Evolutionary conservation across 2,888 invertebrate species (phyloP).

Genomic region (Pemphredon lugubris): DNA sequence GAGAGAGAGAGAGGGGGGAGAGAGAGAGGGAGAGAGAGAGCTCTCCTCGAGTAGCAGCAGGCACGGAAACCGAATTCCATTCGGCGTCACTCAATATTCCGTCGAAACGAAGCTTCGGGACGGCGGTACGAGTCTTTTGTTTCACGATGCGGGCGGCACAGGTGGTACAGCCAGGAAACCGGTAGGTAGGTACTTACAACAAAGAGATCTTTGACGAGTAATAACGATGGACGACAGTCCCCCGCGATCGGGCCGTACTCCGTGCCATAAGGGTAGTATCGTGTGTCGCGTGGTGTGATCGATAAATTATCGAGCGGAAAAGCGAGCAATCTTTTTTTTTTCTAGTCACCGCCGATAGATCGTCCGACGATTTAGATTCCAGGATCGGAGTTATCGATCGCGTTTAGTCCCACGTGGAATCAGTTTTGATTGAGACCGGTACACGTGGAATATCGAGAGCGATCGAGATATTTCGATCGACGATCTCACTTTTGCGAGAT

Average conservation of each 20-base stretch:
- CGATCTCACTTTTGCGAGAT: too few species aligned
- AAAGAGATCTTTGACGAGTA: conserved; percentile 56
- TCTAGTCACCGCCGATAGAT: neutral
- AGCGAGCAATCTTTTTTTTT: too few species aligned
- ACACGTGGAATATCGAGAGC: too few species aligned
- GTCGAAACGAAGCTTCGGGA: conserved; percentile 50
- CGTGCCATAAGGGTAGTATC: conserved; percentile 74
- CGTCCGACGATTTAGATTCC: too few species aligned
- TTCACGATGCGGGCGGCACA: conserved; percentile 71
- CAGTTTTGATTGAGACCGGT: too few species aligned
- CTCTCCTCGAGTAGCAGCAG: conserved; percentile 54
- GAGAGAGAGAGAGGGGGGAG: too few species aligned
- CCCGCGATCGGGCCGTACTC: conserved; percentile 48
- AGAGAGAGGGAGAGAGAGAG: too few species aligned
- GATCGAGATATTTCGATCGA: too few species aligned
- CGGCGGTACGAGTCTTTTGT: conserved; percentile 65
- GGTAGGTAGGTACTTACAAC: conserved; percentile 50
- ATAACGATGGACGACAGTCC: conserved; percentile 46
- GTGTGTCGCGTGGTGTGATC: conserved; percentile 71
- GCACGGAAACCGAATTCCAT: conserved; percentile 70
- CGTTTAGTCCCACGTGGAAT: too few species aligned
- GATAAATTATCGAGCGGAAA: conserved; percentile 59
- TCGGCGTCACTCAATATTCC: conserved; percentile 74
- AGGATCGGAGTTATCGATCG: too few species aligned
- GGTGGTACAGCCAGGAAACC: conserved; percentile 60